phyloP scores from a whole-genome alignment of 2,113 vertebrate species.

The Tenrec ecaudatus region DNA sequence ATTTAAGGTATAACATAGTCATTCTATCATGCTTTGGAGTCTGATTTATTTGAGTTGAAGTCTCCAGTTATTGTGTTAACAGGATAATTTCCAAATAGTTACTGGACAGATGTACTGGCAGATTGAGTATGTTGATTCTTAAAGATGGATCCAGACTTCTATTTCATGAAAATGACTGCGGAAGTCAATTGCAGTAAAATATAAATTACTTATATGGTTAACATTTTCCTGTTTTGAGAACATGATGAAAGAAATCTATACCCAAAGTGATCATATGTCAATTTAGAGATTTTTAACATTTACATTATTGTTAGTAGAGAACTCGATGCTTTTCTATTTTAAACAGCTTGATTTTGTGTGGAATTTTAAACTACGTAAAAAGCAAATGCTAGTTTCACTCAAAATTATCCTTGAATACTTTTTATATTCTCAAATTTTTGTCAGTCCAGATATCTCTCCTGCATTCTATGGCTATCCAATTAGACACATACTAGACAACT shows the following conservation, averaged over 20 bases:
- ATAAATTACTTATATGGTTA: not conserved
- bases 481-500: not conserved
- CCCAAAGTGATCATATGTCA: not conserved
- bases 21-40: not conserved
- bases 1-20: not conserved
- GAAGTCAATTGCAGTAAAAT: not conserved
- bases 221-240: not conserved
- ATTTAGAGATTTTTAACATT: not conserved
- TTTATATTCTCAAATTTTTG: not conserved
- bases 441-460: not conserved
- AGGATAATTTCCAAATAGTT: slow-evolving; percentile 24
- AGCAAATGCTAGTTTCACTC: not conserved
- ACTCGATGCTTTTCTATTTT: not conserved
- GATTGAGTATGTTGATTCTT: not conserved
- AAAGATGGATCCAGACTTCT: slow-evolving; percentile 27
- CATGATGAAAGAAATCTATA: not conserved
- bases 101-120: not conserved
- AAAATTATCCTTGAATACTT: not conserved
- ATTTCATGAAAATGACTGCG: slow-evolving; percentile 17
- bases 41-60: not conserved
- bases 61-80: not conserved
- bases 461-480: not conserved
- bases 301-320: not conserved
- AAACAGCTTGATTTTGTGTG: not conserved
- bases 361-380: not conserved